Evolutionary conservation across 2,113 vertebrate genomes (phyloP).

Genomic region (Sapayoa aenigma): DNA sequence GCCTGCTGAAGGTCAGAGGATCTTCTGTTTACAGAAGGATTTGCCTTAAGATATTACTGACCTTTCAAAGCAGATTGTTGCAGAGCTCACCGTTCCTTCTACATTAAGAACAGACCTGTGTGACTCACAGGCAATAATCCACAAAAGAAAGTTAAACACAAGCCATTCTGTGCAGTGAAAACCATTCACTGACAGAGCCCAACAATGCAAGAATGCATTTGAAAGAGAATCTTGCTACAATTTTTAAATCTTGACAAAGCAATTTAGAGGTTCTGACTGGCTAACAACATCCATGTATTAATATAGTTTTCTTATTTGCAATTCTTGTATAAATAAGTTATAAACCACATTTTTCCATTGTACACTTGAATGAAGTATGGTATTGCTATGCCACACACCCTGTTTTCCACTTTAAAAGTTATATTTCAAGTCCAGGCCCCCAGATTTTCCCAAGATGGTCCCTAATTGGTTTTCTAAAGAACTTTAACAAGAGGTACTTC

Average conservation of each 20-base stretch:
- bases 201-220: neutral
- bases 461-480: neutral
- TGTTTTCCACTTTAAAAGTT: neutral
- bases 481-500: neutral
- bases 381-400: neutral
- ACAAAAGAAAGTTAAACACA: neutral
- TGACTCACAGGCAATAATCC: constrained; percentile 37
- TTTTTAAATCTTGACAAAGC: neutral
- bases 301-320: neutral
- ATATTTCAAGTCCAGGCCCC: neutral
- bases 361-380: neutral
- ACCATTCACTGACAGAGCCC: neutral
- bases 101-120: constrained; percentile 11
- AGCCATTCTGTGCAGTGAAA: neutral
- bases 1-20: constrained; percentile 44
- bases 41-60: constrained; percentile 72
- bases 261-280: neutral
- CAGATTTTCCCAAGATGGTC: neutral
- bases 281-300: neutral
- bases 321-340: neutral
- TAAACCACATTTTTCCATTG: neutral
- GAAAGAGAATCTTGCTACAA: neutral
- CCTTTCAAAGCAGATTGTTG: constrained; percentile 71
- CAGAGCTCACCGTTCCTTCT: neutral
- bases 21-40: constrained; percentile 59